Evolutionary conservation across 1,140 invertebrate genomes (phyloP).

Genomic region (Aphis gossypii): DNA sequence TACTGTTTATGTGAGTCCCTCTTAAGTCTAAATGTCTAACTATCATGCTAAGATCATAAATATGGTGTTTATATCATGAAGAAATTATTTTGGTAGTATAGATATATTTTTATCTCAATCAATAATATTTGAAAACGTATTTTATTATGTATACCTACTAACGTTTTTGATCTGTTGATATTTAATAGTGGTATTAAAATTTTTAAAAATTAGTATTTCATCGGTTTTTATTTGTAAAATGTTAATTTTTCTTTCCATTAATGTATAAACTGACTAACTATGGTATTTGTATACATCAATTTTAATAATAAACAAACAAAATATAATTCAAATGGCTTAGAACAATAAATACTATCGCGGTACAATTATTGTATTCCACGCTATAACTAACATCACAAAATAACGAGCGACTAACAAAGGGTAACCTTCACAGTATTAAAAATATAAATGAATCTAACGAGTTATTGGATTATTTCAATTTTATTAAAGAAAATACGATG

Average conservation of each 20-base stretch:
- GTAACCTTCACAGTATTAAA: not conserved
- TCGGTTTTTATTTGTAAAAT: not conserved
- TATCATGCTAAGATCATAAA: not conserved
- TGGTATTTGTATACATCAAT: not conserved
- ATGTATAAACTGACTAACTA: not conserved
- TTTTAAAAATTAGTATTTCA: not conserved
- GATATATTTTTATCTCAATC: not conserved
- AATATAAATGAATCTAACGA: not conserved
- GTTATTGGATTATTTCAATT: not conserved
- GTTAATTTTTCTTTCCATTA: not conserved
- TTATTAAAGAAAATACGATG: not conserved
- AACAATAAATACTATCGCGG: not conserved
- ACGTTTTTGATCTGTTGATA: not conserved
- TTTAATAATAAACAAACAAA: not conserved
- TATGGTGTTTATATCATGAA: not conserved
- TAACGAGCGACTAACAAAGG: not conserved
- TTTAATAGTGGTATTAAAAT: not conserved
- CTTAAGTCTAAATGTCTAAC: not conserved
- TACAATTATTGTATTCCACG: not conserved
- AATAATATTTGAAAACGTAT: not conserved
- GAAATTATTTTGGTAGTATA: not conserved
- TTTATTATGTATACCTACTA: not conserved
- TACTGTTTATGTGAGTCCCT: not conserved
- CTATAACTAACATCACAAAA: not conserved
- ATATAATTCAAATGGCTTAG: not conserved